Evolutionary conservation across 2,113 vertebrate species (phyloP).

Genomic region (Mus pahari): DNA sequence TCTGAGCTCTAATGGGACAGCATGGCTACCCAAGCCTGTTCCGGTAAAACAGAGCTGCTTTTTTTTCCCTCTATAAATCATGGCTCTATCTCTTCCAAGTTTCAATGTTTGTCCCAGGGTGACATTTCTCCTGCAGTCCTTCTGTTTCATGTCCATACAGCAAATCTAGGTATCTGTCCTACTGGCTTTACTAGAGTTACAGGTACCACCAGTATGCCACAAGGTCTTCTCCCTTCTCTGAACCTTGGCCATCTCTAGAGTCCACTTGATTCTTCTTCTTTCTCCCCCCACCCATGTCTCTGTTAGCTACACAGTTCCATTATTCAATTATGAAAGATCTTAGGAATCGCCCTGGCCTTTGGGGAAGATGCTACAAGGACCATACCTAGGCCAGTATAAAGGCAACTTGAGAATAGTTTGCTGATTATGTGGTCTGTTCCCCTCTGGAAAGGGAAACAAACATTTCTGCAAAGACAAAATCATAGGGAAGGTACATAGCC

Average conservation of each 20-base stretch:
- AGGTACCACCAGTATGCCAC: neutral
- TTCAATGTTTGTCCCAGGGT: neutral
- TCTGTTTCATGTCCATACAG: neutral
- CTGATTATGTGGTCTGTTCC: conserved; percentile 59
- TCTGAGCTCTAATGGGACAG: neutral
- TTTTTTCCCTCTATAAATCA: rapidly evolving
- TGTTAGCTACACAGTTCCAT: neutral
- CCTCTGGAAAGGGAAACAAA: conserved; percentile 76
- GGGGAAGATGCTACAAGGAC: neutral
- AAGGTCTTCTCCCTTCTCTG: neutral
- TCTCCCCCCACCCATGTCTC: neutral
- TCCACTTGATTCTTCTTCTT: neutral
- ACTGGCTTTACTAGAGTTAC: neutral
- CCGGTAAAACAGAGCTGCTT: neutral
- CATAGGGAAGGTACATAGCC: conserved; percentile 74
- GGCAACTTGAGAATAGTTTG: conserved; percentile 40
- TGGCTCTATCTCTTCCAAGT: neutral
- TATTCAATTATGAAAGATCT: neutral
- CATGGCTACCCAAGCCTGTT: neutral
- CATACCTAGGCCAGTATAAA: conserved; percentile 29
- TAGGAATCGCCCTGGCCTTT: neutral
- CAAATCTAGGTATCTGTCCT: neutral
- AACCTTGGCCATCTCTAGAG: rapidly evolving
- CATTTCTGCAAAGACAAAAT: conserved; percentile 81
- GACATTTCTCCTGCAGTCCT: neutral